A percentile compares a stretch with the other conserved stretches of the same genome.
Conservation (phyloP, 1,140 invertebrate species). For the Musca vetustissima region DNA sequence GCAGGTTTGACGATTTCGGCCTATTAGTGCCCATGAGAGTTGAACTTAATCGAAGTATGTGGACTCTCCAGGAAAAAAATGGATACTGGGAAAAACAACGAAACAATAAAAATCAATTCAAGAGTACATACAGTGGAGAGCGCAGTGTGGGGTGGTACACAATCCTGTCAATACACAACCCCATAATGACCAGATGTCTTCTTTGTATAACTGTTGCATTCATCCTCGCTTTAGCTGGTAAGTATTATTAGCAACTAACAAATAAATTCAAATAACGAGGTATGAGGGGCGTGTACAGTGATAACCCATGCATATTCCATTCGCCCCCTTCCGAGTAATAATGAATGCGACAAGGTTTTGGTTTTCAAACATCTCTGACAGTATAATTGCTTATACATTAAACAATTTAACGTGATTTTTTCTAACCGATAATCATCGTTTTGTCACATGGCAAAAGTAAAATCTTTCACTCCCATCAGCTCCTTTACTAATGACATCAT, state of each 20-base stretch:
- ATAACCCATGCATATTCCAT: too few relatives aligned
- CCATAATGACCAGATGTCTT: background rate
- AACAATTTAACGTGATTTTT: conserved; percentile 18
- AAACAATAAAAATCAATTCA: too few relatives aligned
- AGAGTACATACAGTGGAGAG: too few relatives aligned
- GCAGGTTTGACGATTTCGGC: conserved; percentile 1
- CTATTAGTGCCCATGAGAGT: background rate
- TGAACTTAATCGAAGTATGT: conserved; percentile 3
- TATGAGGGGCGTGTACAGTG: too few relatives aligned
- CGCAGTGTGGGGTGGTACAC: too few relatives aligned
- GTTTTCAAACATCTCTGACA: background rate
- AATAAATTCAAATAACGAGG: too few relatives aligned
- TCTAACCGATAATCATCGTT: conserved; percentile 12
- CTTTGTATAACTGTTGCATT: background rate
- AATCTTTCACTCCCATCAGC: background rate
- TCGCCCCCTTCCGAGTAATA: too few relatives aligned
- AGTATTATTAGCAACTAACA: background rate
- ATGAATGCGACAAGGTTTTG: too few relatives aligned
- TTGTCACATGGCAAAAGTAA: too few relatives aligned
- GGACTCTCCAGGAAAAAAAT: background rate
- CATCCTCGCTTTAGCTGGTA: conserved; percentile 1
- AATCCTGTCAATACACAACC: background rate
- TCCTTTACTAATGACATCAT: background rate
- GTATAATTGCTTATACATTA: conserved; percentile 20
- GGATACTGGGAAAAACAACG: background rate